Evolutionary conservation across 2,113 vertebrate species (phyloP).

Genomic region (Chrysochloris asiatica): DNA sequence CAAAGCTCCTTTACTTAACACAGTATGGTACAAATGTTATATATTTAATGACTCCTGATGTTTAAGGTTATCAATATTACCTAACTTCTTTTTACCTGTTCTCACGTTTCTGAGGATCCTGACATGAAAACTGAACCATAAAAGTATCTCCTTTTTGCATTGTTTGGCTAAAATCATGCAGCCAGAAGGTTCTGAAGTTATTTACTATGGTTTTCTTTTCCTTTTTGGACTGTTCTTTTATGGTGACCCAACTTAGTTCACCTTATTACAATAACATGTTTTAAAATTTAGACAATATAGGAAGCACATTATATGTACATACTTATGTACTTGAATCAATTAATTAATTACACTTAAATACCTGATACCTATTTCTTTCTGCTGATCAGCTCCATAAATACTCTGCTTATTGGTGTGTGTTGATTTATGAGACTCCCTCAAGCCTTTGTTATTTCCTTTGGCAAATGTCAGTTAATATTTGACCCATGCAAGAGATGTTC

Average conservation of each 20-base stretch:
- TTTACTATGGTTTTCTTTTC: not conserved
- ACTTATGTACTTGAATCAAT: not conserved
- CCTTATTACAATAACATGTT: not conserved
- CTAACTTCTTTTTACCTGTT: not conserved
- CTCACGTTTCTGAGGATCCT: not conserved
- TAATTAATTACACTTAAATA: not conserved
- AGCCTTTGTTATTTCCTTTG: slow-evolving; percentile 45
- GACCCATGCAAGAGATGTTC: not conserved
- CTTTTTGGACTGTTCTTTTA: not conserved
- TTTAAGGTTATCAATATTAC: no score
- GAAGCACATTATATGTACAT: not conserved
- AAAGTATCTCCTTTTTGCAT: not conserved
- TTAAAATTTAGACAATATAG: slow-evolving; percentile 1
- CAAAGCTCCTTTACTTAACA: no score
- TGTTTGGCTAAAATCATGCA: not conserved
- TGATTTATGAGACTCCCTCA: slow-evolving; percentile 1
- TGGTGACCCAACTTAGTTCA: not conserved
- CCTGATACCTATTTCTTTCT: slow-evolving; percentile 12
- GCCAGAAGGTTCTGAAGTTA: not conserved
- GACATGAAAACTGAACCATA: not conserved
- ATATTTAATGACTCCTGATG: no score
- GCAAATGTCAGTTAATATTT: not conserved
- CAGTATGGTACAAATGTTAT: no score
- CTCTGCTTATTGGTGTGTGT: not conserved
- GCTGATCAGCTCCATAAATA: not conserved